These are phyloP conservation scores for Cyanoderma ruficeps DNA, from an alignment of 2,113 vertebrate genomes.

Conservation along the genomic window DNA sequence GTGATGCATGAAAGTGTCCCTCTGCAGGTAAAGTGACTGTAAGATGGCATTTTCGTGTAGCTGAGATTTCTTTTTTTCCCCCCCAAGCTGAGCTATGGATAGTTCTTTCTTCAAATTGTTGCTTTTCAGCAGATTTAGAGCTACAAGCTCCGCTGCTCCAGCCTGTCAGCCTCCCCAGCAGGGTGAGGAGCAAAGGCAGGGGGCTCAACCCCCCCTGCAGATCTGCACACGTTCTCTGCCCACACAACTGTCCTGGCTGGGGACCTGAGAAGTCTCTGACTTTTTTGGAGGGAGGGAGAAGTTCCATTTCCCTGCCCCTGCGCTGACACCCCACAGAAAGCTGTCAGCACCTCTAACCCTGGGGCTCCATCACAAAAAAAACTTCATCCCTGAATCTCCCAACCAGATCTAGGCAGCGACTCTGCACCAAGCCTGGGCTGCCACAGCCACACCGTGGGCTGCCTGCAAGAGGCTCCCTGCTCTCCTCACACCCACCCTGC, in stretches of 20 bases:
- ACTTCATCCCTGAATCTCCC: background rate
- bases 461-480: background rate
- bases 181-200: background rate
- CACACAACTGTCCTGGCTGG: too few relatives aligned
- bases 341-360: background rate
- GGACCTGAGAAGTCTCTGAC: background rate
- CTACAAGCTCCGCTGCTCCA: background rate
- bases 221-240: background rate
- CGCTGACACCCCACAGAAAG: background rate
- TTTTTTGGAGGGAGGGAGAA: background rate
- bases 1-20: constrained; percentile 1
- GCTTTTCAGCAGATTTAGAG: background rate
- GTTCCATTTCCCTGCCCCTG: background rate
- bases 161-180: background rate
- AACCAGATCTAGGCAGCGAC: accelerated
- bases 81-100: background rate
- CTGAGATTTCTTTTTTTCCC: background rate
- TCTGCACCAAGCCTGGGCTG: background rate
- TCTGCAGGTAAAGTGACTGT: constrained; percentile 13
- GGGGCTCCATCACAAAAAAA: background rate
- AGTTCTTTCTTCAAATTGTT: background rate
- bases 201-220: background rate
- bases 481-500: background rate
- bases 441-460: background rate
- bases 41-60: background rate